Evolutionary conservation across 2,888 invertebrate species (phyloP).

Genomic region (Timema cristinae): DNA sequence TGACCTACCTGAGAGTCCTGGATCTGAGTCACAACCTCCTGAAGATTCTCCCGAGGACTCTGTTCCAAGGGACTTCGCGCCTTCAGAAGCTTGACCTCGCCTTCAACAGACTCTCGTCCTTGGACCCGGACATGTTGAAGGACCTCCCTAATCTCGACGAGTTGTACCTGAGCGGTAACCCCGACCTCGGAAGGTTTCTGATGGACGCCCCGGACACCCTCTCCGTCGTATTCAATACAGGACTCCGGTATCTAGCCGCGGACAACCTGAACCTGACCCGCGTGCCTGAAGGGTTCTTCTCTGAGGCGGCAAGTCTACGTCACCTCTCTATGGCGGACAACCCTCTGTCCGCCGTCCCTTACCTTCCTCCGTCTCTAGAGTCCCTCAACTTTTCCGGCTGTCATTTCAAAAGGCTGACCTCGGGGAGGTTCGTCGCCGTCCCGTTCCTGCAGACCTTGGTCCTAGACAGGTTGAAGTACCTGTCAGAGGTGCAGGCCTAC

Average conservation of each 20-base stretch:
- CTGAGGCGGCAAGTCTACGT: background rate
- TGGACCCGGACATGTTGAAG: background rate
- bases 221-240: background rate
- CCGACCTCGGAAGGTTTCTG: conserved; percentile 10
- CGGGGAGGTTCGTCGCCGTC: conserved; percentile 14
- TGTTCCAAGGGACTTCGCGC: conserved; percentile 5
- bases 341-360: conserved; percentile 6
- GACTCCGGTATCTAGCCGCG: background rate
- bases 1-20: conserved; percentile 13
- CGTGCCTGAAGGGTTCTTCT: conserved; percentile 12
- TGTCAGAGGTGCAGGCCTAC: conserved; percentile 8
- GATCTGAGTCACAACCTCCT: conserved; percentile 21
- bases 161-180: conserved; percentile 14
- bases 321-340: conserved; percentile 22
- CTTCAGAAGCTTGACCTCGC: conserved; percentile 11
- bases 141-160: conserved; percentile 3
- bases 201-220: background rate
- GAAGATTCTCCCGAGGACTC: background rate
- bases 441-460: conserved; percentile 16
- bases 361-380: conserved; percentile 18
- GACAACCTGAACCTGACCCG: conserved; percentile 4
- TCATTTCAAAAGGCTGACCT: background rate
- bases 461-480: conserved; percentile 12
- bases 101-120: background rate
- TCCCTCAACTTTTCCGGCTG: conserved; percentile 19